Conservation (phyloP, 2,113 vertebrate species). For the Donacobius atricapilla region DNA sequence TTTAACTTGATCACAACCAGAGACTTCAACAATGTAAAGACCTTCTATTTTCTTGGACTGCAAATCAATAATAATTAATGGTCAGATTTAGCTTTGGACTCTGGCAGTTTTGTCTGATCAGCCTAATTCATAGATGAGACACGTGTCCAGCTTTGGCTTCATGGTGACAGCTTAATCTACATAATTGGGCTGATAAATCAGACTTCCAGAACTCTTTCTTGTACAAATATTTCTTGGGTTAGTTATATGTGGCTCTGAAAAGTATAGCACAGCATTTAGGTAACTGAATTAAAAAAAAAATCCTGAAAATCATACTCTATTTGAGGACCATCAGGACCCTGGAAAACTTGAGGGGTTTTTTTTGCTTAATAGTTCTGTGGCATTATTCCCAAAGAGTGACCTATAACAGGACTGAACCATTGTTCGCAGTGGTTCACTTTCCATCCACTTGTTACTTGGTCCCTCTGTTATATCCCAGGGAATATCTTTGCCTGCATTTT, state of each 20-base stretch:
- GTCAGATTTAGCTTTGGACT: not conserved
- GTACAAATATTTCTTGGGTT: not conserved
- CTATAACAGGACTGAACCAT: not conserved
- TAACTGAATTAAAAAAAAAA: not conserved
- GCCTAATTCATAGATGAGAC: not conserved
- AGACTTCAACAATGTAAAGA: not conserved
- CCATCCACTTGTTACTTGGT: not conserved
- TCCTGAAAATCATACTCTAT: not conserved
- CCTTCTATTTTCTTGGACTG: not conserved
- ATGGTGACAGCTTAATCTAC: not conserved
- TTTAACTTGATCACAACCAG: not conserved
- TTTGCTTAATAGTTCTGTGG: not conserved
- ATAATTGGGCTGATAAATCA: not conserved
- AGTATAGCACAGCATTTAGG: not conserved
- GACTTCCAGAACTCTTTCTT: not conserved
- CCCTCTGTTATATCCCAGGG: not conserved
- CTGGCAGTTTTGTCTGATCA: not conserved
- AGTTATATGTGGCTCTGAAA: not conserved
- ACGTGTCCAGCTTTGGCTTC: not conserved
- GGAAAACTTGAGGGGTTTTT: not conserved
- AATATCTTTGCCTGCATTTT: not conserved
- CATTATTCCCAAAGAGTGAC: not conserved
- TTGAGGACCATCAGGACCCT: not conserved
- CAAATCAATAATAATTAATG: not conserved
- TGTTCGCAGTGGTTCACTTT: not conserved